Percentiles rank a stretch among this genome's conserved stretches.
These are phyloP conservation scores for Agonopterix heracliana DNA, from an alignment of 2,888 invertebrate species.

Conservation along the genomic window DNA sequence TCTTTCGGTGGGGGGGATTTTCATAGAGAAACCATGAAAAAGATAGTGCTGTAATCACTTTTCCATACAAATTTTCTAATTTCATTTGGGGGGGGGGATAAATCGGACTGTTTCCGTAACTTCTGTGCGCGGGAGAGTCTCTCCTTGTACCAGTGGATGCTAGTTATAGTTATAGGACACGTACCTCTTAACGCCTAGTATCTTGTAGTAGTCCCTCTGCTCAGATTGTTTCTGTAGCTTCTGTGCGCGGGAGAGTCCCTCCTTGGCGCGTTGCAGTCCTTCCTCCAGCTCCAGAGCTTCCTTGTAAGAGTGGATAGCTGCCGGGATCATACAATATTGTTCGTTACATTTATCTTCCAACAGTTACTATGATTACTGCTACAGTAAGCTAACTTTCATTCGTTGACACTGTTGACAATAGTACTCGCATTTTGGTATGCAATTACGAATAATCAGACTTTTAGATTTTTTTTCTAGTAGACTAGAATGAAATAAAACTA, in stretches of 20 bases:
- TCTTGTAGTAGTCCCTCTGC: conserved; percentile 98
- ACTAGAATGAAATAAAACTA: too few species aligned
- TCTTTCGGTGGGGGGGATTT: too few species aligned
- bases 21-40: too few species aligned
- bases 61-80: too few species aligned
- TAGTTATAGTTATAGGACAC: too few species aligned
- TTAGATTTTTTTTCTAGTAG: too few species aligned
- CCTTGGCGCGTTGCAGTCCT: conserved; percentile 86
- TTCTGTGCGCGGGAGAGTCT: conserved; percentile 92
- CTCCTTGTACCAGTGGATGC: too few species aligned
- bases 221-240: conserved; percentile 94
- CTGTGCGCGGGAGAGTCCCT: conserved; percentile 91
- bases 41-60: too few species aligned
- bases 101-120: conserved; percentile 94
- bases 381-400: not conserved
- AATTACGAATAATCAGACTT: too few species aligned
- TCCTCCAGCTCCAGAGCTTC: conserved; percentile 90
- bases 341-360: not conserved
- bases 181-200: conserved; percentile 89
- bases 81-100: too few species aligned
- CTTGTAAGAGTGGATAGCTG: conserved; percentile 91
- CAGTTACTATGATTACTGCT: not conserved
- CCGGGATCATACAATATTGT: not conserved
- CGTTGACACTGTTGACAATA: not conserved
- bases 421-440: too few species aligned